Conservation (phyloP, 2,888 invertebrate species). For the Synergus umbraculus region DNA sequence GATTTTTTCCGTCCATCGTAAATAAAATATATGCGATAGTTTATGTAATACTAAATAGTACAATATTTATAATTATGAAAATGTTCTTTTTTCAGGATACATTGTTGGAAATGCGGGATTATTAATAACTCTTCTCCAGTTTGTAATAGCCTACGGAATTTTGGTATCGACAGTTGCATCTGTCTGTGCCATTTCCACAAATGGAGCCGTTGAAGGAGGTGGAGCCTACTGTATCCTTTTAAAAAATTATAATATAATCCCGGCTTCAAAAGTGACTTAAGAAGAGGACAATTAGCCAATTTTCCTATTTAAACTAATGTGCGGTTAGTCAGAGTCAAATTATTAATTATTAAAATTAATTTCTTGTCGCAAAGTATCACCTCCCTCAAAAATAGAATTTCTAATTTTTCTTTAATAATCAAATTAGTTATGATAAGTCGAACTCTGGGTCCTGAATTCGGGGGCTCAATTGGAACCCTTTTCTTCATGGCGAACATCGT, state of each 20-base stretch:
- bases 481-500: constrained; percentile 99
- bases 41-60: too few relatives aligned
- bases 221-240: constrained; percentile 98
- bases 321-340: too few relatives aligned
- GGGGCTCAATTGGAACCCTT: constrained; percentile 97
- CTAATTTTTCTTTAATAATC: background rate
- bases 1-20: too few relatives aligned
- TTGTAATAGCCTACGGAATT: constrained; percentile 96
- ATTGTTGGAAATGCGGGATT: constrained; percentile 98
- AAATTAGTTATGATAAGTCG: constrained; percentile 97
- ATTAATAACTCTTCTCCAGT: constrained; percentile 90
- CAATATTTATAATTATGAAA: too few relatives aligned
- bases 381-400: background rate
- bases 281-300: too few relatives aligned
- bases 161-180: constrained; percentile 96
- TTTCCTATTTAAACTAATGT: too few relatives aligned
- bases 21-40: too few relatives aligned
- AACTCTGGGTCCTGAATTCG: constrained; percentile 98
- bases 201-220: constrained; percentile 99
- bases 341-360: too few relatives aligned
- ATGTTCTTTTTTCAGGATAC: constrained; percentile 85
- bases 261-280: too few relatives aligned
- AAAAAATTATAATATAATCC: too few relatives aligned
- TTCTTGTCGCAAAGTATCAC: too few relatives aligned
- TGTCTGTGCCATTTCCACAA: constrained; percentile 98